phyloP scores from a whole-genome alignment of 2,113 vertebrate genomes.

The Vulpes vulpes region DNA sequence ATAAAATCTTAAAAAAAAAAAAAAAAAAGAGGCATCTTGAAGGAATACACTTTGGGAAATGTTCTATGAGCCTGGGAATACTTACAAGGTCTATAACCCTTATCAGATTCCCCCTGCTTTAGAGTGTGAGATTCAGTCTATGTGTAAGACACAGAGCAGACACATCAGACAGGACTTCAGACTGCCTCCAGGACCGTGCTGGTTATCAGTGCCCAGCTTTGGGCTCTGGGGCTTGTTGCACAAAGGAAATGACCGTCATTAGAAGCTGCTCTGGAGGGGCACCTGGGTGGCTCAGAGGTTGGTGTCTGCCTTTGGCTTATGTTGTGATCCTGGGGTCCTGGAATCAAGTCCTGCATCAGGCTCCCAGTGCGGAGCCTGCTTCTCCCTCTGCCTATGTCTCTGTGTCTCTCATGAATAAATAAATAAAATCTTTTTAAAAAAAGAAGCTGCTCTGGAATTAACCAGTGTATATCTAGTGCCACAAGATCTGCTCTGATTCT shows the following conservation, averaged over 20 bases:
- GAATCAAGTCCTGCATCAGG: no score
- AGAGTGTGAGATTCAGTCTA: rapidly evolving
- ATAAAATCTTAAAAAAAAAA: not conserved
- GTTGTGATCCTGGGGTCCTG: no score
- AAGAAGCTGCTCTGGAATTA: not conserved
- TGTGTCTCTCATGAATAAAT: no score
- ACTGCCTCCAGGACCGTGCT: not conserved
- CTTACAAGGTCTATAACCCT: no score
- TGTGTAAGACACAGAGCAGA: not conserved
- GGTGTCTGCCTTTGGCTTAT: no score
- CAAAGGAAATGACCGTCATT: not conserved
- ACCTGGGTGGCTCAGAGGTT: no score
- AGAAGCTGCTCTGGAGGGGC: not conserved
- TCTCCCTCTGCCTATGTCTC: no score
- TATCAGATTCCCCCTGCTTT: not conserved
- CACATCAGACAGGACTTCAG: not conserved
- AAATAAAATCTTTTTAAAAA: no score
- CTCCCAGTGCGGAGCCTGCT: no score
- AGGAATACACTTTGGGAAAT: not conserved
- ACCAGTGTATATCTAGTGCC: rapidly evolving
- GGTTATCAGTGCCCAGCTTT: not conserved
- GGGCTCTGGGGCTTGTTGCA: not conserved
- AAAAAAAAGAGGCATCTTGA: not conserved
- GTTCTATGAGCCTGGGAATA: rapidly evolving
- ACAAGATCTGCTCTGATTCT: not conserved